These are phyloP conservation scores for Phenacoccus solenopsis DNA, from an alignment of 1,140 invertebrate genomes.

Conservation along the genomic window DNA sequence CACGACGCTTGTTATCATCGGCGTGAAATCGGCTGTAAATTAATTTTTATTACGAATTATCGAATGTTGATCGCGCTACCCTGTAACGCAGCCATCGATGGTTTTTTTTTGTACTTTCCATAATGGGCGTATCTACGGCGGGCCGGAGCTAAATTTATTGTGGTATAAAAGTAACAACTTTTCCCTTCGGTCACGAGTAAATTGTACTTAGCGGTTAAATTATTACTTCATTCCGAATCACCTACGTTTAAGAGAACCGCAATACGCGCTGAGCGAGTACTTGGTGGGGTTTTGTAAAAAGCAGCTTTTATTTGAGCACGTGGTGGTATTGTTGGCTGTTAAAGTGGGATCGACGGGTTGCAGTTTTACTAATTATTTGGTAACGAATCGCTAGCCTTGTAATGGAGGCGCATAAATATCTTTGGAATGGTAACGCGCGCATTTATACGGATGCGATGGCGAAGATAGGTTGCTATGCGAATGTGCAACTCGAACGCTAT, in stretches of 20 bases:
- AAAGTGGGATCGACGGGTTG: not conserved
- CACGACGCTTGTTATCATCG: not conserved
- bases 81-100: too few species aligned
- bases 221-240: not conserved
- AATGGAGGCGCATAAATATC: not conserved
- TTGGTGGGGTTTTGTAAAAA: not conserved
- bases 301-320: not conserved
- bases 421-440: too few species aligned
- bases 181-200: not conserved
- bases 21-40: not conserved
- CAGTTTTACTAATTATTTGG: not conserved
- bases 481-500: too few species aligned
- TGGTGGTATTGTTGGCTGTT: too few species aligned
- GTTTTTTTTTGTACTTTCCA: not conserved
- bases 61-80: too few species aligned
- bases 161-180: not conserved
- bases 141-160: not conserved
- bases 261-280: not conserved
- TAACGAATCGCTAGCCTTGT: not conserved
- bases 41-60: not conserved
- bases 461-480: too few species aligned
- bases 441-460: too few species aligned
- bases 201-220: not conserved
- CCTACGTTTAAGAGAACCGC: not conserved
- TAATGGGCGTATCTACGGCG: not conserved